Conservation (phyloP, 1,140 invertebrate genomes). For the Drosophila ambigua region DNA sequence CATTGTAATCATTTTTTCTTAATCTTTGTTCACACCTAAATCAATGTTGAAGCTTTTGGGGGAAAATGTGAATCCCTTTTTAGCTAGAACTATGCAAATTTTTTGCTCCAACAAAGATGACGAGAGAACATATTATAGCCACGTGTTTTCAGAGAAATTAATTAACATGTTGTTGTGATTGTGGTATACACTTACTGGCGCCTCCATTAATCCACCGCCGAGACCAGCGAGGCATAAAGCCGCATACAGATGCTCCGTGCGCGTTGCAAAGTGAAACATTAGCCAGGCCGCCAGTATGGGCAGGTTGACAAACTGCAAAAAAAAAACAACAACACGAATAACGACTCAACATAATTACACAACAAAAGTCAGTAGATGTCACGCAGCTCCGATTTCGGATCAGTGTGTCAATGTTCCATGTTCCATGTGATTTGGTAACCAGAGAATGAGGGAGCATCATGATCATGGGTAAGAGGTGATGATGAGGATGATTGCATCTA, state of each 20-base stretch:
- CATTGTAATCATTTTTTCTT: conserved; percentile 1
- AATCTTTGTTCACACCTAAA: neutral
- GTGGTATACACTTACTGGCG: conserved; percentile 86
- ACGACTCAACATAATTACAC: conserved; percentile 60
- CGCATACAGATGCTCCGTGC: conserved; percentile 87
- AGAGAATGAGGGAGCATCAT: conserved; percentile 9
- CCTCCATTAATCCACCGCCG: conserved; percentile 90
- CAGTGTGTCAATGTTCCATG: conserved; percentile 64
- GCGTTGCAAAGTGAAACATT: conserved; percentile 87
- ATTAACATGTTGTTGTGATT: conserved; percentile 9
- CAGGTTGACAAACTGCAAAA: conserved; percentile 85
- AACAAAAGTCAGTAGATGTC: conserved; percentile 36
- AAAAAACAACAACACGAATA: conserved; percentile 4
- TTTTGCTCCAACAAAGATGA: conserved; percentile 6
- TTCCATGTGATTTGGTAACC: conserved; percentile 16
- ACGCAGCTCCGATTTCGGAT: conserved; percentile 51
- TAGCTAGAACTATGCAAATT: conserved; percentile 29
- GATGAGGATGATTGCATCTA: conserved; percentile 46
- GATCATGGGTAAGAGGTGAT: conserved; percentile 18
- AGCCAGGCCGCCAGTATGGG: conserved; percentile 90
- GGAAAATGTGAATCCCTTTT: conserved; percentile 7
- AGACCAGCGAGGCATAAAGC: conserved; percentile 89
- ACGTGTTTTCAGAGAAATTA: conserved; percentile 13
- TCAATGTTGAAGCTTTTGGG: neutral
- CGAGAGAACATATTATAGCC: too few relatives aligned